phyloP scores from a whole-genome alignment of 1,140 invertebrate genomes.

The Liolophura sinensis region DNA sequence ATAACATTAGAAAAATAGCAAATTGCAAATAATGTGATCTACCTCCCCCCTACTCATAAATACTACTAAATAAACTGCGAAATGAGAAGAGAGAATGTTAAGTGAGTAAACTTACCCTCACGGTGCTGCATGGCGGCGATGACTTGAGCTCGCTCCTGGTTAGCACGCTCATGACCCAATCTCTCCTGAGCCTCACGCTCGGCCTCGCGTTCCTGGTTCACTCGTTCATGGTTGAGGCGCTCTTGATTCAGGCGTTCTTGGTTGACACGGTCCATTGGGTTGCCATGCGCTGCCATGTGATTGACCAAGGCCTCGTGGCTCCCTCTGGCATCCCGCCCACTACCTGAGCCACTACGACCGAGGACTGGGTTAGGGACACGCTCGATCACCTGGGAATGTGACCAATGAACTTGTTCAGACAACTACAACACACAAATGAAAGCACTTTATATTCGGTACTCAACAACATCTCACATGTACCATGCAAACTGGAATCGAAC shows the following conservation, averaged over 20 bases:
- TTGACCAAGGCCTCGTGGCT: conserved; percentile 10
- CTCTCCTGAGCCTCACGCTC: background rate
- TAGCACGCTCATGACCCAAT: background rate
- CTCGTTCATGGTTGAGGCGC: no score
- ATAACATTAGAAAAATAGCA: no score
- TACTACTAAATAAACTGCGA: no score
- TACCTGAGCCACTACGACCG: background rate
- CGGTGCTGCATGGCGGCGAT: background rate
- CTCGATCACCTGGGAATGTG: conserved; percentile 29
- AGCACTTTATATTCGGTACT: background rate
- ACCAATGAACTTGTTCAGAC: conserved; percentile 3
- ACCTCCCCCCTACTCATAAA: no score
- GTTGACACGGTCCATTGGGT: conserved; percentile 15
- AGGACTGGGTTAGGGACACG: conserved; percentile 26
- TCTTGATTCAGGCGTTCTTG: no score
- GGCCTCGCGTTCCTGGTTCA: background rate
- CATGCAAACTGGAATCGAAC: no score
- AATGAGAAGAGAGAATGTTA: no score
- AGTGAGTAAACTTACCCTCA: no score
- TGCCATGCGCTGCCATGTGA: conserved; percentile 25
- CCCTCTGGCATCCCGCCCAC: conserved; percentile 14
- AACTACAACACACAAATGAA: background rate
- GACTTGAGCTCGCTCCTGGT: background rate
- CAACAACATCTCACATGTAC: no score
- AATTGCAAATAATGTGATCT: no score